These are phyloP conservation scores for Catostylus mosaicus DNA, from an alignment of 30 jellyfish, hydroid and myxozoan genomes.

Conservation along the genomic window DNA sequence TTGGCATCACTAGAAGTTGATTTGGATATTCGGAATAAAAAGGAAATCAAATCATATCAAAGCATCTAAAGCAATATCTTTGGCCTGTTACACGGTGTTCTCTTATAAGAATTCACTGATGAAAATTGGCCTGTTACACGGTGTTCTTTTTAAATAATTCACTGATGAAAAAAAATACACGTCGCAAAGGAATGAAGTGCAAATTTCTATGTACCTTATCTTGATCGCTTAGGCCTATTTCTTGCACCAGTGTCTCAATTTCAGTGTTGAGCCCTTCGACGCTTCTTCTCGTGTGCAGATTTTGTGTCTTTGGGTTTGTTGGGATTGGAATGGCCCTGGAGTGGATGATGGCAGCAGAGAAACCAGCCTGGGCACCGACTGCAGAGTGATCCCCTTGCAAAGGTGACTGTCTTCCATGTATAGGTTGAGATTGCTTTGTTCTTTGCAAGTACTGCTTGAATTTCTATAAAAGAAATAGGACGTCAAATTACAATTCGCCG, in stretches of 20 bases:
- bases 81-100: no score
- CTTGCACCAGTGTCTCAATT: slow-evolving; percentile 89
- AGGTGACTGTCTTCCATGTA: slow-evolving; percentile 94
- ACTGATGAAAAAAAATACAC: no score
- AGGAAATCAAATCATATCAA: no score
- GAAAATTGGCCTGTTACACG: no score
- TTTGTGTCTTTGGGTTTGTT: slow-evolving; percentile 81
- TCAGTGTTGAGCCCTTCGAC: slow-evolving; percentile 98
- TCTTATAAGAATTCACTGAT: no score
- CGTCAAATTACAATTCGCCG: background rate
- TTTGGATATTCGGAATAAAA: no score
- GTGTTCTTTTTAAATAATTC: no score
- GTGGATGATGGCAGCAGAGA: slow-evolving; percentile 59
- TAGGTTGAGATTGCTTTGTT: slow-evolving; percentile 86
- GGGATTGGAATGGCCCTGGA: slow-evolving; percentile 97
- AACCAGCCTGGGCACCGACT: slow-evolving; percentile 66
- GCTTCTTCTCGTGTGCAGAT: slow-evolving; percentile 93
- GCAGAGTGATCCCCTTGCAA: slow-evolving; percentile 98
- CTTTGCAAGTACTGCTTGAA: slow-evolving; percentile 89
- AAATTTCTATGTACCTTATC: slow-evolving; percentile 64
- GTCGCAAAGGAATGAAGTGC: no score
- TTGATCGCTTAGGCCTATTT: slow-evolving; percentile 52
- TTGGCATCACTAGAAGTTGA: no score
- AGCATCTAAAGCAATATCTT: no score
- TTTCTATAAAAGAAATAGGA: slow-evolving; percentile 61